Evolutionary conservation across 2,113 vertebrate genomes (phyloP).

Genomic region (Butorides virescens): DNA sequence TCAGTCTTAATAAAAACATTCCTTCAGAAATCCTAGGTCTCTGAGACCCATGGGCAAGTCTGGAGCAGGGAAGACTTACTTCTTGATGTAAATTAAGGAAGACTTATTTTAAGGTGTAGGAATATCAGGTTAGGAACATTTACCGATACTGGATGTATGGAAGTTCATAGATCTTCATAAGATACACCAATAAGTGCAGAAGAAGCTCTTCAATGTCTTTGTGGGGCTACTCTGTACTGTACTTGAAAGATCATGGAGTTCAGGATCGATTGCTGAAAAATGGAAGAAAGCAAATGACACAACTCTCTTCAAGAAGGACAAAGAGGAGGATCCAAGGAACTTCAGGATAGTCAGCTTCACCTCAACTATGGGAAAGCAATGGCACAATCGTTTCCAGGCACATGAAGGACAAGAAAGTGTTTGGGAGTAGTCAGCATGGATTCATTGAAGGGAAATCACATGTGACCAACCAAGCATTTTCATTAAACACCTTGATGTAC

Average conservation of each 20-base stretch:
- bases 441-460: background rate
- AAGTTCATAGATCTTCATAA: background rate
- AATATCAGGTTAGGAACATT: background rate
- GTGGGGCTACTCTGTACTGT: background rate
- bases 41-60: background rate
- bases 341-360: background rate
- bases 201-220: background rate
- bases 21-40: background rate
- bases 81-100: background rate
- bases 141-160: background rate
- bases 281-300: background rate
- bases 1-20: background rate
- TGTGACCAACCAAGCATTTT: background rate
- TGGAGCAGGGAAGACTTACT: background rate
- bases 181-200: background rate
- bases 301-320: background rate
- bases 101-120: background rate
- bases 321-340: background rate
- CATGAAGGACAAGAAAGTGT: background rate
- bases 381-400: background rate
- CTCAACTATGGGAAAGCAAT: background rate
- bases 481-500: background rate
- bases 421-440: background rate
- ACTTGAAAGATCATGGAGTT: background rate
- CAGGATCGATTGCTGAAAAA: background rate